Conservation (phyloP, 1,140 invertebrate genomes). For the Ceratoteleas bidentatus region DNA sequence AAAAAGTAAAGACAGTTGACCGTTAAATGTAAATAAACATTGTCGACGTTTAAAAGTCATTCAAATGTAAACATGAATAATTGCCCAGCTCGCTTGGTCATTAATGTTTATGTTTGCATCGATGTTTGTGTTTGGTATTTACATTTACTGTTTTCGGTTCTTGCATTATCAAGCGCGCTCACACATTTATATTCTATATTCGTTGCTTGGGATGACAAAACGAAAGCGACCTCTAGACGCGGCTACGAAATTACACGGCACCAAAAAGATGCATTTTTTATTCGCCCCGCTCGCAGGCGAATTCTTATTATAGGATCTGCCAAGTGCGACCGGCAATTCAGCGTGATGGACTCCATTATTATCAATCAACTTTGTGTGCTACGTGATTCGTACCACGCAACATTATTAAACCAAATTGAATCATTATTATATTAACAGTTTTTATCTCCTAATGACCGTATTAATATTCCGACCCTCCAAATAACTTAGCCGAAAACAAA, state of each 20-base stretch:
- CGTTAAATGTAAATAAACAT: not conserved
- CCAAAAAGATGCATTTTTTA: constrained; percentile 37
- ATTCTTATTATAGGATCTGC: constrained; percentile 58
- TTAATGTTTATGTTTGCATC: not conserved
- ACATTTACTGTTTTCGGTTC: no score
- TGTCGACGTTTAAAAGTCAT: not conserved
- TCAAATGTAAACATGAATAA: no score
- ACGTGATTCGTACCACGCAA: constrained; percentile 62
- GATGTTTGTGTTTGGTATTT: not conserved
- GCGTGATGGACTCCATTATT: constrained; percentile 59
- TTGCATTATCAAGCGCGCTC: no score
- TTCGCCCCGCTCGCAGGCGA: constrained; percentile 43
- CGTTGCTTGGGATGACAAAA: constrained; percentile 10
- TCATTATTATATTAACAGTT: constrained; percentile 64
- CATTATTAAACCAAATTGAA: constrained; percentile 60
- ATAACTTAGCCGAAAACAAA: no score
- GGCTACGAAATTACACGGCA: constrained; percentile 42
- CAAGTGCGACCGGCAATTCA: constrained; percentile 50
- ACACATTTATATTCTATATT: not conserved
- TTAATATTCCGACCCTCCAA: constrained; percentile 50
- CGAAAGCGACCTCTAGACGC: constrained; percentile 3
- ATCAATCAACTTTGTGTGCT: constrained; percentile 62
- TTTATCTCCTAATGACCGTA: constrained; percentile 58
- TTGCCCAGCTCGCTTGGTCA: no score
- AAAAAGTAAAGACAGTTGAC: no score